A percentile compares a stretch with the other conserved stretches of the same genome.
Evolutionary conservation across 2,797 vertebrate species (phyloP).

Genomic region (Vipera latastei): DNA sequence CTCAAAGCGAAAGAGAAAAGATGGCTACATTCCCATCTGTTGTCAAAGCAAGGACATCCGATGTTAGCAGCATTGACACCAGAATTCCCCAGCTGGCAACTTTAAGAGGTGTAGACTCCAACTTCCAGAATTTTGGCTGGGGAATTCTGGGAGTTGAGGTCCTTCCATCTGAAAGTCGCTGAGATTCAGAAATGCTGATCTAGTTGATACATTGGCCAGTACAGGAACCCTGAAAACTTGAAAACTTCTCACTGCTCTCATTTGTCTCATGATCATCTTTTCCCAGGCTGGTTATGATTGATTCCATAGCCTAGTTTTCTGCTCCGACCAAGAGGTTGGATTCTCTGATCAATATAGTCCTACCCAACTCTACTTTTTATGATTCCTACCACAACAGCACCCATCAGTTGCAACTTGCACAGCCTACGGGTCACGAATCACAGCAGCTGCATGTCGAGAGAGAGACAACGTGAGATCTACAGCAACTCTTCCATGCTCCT

Average conservation of each 20-base stretch:
- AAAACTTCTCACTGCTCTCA: not conserved
- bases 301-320: not conserved
- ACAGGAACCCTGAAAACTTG: not conserved
- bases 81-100: too few relatives aligned
- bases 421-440: not conserved
- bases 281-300: not conserved
- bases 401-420: not conserved
- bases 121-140: not conserved
- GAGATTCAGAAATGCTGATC: not conserved
- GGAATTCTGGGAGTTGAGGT: not conserved
- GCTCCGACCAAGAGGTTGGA: not conserved
- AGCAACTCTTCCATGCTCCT: not conserved
- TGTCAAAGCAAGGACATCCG: too few relatives aligned
- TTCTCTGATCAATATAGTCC: not conserved
- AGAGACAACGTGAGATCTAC: not conserved
- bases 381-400: not conserved
- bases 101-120: too few relatives aligned
- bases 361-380: not conserved
- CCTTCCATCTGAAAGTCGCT: not conserved
- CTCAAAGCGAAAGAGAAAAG: too few relatives aligned
- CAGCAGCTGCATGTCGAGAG: not conserved
- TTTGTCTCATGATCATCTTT: not conserved
- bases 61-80: too few relatives aligned
- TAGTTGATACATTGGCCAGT: not conserved
- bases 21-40: too few relatives aligned